Conservation (phyloP, 2,113 vertebrate genomes). For the Pteropus alecto region DNA sequence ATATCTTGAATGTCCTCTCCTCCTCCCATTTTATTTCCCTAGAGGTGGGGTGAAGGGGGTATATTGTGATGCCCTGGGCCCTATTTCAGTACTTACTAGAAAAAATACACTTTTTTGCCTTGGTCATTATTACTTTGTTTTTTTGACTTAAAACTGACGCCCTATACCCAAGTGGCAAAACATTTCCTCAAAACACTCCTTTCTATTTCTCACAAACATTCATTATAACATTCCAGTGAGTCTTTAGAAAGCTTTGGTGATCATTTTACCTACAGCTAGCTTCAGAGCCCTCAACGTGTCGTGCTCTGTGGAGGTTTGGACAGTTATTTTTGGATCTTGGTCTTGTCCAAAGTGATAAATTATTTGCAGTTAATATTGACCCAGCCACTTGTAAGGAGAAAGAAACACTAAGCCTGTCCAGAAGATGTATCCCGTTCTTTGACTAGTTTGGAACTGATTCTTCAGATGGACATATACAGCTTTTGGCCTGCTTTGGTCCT, state of each 20-base stretch:
- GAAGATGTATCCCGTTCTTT: not conserved
- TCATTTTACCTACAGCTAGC: not conserved
- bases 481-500: slow-evolving; percentile 41
- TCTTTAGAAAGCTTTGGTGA: not conserved
- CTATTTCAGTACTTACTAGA: not conserved
- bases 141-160: not conserved
- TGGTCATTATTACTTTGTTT: not conserved
- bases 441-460: not conserved
- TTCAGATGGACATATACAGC: not conserved
- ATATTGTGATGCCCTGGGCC: not conserved
- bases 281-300: not conserved
- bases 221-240: not conserved
- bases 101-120: not conserved
- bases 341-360: not conserved
- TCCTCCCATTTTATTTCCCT: not conserved
- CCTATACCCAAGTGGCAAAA: not conserved
- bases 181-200: not conserved
- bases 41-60: not conserved
- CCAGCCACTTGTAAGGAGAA: not conserved
- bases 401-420: not conserved
- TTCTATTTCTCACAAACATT: not conserved
- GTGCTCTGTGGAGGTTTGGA: not conserved
- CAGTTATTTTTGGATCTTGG: slow-evolving; percentile 2
- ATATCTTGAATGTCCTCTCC: not conserved
- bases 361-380: slow-evolving; percentile 46